Evolutionary conservation across 2,797 vertebrate genomes (phyloP), one percentile per base, ranked within the genome.

Genomic region (Enteromius trimaculatus): DNA sequence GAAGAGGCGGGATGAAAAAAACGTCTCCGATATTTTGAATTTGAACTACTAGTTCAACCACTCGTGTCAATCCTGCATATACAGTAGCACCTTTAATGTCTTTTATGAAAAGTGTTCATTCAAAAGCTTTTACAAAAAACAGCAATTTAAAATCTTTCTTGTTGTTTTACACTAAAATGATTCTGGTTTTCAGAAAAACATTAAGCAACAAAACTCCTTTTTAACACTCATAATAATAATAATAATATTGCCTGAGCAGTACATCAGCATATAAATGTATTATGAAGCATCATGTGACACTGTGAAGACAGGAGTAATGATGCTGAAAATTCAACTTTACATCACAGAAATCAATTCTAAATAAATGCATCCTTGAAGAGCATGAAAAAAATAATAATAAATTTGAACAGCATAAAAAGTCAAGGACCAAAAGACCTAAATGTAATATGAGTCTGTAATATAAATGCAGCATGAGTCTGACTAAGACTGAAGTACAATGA

Each of bases 241-340:
- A 9, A 3, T 13, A 16, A 49, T 55, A 21, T n/a, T 8, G 7
- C 21, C n/a, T 55, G 3, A 60, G n/a, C n/a, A 13, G 55, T 60
- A 2, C 14, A 26, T 60, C 55, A 26, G n/a, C 23, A 60, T 60
- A 23, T 11, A 1, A 58, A 26, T 60, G n/a, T 26, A 47, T 70
- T 70, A 6, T 44, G 13, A 70, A 26, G 69, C 13, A 49, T 71
- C 42, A 71, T 29, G 23, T 71, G 42, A 70, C 66, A 69, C 42
- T 71, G 14, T 47, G 14, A 71, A 26, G 42, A 29, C 7, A 39
- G 19, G 42, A 39, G 19, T 69, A 14, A 69, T 23, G 11, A 42
- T 69, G 66, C 37, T 42, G n/a, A 70, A 26, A 70, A 44, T 69
- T 69, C 66, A 42, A 21, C 11, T 44, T 69, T 23, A 11, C 21